Conservation (phyloP, 2,888 invertebrate genomes). For the Lycia hirtaria region DNA sequence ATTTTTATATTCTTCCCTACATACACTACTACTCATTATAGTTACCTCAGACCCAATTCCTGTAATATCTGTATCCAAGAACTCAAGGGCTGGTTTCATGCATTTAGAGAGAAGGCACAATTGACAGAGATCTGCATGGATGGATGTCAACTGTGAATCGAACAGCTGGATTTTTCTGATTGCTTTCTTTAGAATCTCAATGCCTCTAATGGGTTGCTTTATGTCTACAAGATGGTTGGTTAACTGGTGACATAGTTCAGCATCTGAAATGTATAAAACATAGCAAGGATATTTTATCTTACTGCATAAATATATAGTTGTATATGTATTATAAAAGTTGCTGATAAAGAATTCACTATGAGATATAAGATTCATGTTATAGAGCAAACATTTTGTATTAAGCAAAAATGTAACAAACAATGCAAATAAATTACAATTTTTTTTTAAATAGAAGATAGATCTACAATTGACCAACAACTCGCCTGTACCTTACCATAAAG, state of each 20-base stretch:
- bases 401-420: too few species aligned
- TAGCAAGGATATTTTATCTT: neutral
- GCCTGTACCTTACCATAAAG: too few species aligned
- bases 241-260: constrained; percentile 94
- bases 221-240: constrained; percentile 92
- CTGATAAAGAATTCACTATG: too few species aligned
- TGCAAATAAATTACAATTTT: too few species aligned
- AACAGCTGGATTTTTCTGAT: constrained; percentile 94
- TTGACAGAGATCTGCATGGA: constrained; percentile 97
- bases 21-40: neutral
- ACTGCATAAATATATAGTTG: too few species aligned
- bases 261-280: constrained; percentile 85
- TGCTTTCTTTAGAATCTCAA: constrained; percentile 92
- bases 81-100: constrained; percentile 95
- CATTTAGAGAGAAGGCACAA: constrained; percentile 96
- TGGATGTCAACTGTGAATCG: constrained; percentile 96
- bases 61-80: constrained; percentile 95
- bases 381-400: too few species aligned
- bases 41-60: constrained; percentile 94
- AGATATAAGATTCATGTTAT: too few species aligned
- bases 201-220: constrained; percentile 92
- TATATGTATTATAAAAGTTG: too few species aligned
- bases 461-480: too few species aligned
- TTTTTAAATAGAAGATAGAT: too few species aligned
- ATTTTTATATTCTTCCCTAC: too few species aligned